Conservation (phyloP, 2,113 vertebrate genomes). For the Cervus canadensis region DNA sequence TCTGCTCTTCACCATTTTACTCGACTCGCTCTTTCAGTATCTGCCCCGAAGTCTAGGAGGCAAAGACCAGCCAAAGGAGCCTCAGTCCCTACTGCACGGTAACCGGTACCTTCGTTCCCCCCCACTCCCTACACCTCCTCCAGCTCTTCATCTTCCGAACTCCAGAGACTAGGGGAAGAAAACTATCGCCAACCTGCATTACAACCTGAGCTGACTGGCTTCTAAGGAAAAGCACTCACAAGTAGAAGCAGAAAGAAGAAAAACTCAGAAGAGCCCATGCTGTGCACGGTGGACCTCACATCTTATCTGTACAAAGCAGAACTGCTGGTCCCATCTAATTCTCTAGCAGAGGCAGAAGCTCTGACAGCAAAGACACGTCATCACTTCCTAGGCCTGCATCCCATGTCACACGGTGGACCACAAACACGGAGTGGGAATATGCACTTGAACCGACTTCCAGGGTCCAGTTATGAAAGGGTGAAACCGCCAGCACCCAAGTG, state of each 20-base stretch:
- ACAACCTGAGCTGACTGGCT: background rate
- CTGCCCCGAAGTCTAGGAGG: background rate
- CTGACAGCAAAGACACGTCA: background rate
- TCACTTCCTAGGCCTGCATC: background rate
- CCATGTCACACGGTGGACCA: background rate
- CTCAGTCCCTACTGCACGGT: background rate
- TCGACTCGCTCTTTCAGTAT: background rate
- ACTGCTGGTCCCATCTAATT: background rate
- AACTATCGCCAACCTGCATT: background rate
- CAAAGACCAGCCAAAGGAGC: background rate
- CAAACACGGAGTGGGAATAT: accelerated
- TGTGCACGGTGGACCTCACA: background rate
- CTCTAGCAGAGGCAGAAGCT: background rate
- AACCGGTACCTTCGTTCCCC: background rate
- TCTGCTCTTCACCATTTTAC: background rate
- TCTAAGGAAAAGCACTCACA: background rate
- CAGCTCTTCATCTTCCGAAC: background rate
- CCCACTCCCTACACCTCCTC: background rate
- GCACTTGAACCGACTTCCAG: background rate
- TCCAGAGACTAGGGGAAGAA: background rate
- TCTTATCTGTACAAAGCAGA: background rate
- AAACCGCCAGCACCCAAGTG: background rate
- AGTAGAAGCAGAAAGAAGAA: background rate
- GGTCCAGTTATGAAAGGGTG: background rate
- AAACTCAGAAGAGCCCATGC: background rate